A percentile compares a stretch with the other conserved stretches of the same genome.
Conservation (phyloP, 2,888 invertebrate species). For the Rhabditophanes sp. region DNA sequence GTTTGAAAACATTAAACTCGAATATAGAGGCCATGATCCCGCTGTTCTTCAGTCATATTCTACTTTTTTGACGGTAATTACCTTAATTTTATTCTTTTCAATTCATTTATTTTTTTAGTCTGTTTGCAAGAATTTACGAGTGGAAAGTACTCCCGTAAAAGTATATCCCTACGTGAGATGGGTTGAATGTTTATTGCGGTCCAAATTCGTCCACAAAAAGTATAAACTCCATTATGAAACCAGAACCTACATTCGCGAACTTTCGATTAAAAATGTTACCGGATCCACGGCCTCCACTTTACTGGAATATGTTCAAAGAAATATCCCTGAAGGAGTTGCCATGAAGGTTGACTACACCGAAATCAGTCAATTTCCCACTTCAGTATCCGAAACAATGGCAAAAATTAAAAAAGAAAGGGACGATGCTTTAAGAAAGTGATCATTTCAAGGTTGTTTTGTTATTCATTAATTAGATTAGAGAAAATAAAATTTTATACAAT, state of each 20-base stretch:
- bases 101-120: constrained; percentile 14
- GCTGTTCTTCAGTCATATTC: constrained; percentile 35
- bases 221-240: constrained; percentile 87
- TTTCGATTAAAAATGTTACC: constrained; percentile 62
- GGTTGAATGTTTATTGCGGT: constrained; percentile 61
- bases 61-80: constrained; percentile 28
- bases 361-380: constrained; percentile 23
- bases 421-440: too few relatives aligned
- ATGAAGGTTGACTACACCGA: constrained; percentile 54
- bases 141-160: constrained; percentile 16
- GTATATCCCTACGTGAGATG: constrained; percentile 33
- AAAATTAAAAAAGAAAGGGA: too few relatives aligned
- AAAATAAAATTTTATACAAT: too few relatives aligned
- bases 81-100: neutral
- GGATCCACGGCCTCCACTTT: constrained; percentile 87
- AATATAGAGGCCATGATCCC: constrained; percentile 37
- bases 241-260: constrained; percentile 70
- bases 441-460: too few relatives aligned
- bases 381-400: too few relatives aligned
- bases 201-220: constrained; percentile 76
- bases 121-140: constrained; percentile 22
- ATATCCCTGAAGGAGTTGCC: constrained; percentile 89
- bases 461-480: too few relatives aligned
- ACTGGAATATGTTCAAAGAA: constrained; percentile 83
- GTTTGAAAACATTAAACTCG: constrained; percentile 26